phyloP scores from a whole-genome alignment of 2,797 vertebrate genomes.

The Pelochelys cantorii region DNA sequence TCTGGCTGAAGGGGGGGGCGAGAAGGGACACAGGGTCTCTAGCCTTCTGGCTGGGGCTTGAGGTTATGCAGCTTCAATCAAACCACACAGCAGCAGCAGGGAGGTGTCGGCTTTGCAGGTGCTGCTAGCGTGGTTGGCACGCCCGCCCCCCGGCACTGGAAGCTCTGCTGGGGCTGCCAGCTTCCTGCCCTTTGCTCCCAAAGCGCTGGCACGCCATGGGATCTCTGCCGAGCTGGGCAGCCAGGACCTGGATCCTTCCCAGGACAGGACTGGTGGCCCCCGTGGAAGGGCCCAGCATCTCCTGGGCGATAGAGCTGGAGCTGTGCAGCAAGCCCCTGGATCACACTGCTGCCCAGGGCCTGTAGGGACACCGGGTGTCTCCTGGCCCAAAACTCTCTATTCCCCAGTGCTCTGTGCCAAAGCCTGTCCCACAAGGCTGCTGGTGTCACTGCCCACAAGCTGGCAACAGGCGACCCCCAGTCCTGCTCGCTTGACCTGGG shows the following conservation, averaged over 20 bases:
- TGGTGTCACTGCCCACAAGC: background rate
- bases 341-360: background rate
- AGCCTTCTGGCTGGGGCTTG: background rate
- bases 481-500: background rate
- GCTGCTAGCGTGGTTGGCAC: constrained; percentile 55
- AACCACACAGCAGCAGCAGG: fast-evolving
- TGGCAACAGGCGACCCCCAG: background rate
- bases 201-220: constrained; percentile 53
- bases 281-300: background rate
- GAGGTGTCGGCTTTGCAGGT: constrained; percentile 68
- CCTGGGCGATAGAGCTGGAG: background rate
- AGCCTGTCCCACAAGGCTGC: background rate
- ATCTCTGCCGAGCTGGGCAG: constrained; percentile 64
- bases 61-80: background rate
- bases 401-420: background rate
- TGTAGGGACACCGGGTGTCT: background rate
- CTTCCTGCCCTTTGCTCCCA: constrained; percentile 63
- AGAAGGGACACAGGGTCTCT: background rate
- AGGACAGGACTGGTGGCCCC: too few relatives aligned
- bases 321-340: background rate
- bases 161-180: constrained; percentile 71
- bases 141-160: constrained; percentile 71
- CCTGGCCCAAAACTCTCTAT: background rate
- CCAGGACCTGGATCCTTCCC: background rate
- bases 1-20: background rate